Evolutionary conservation across 2,888 invertebrate genomes (phyloP).

Genomic region (Zootermopsis nevadensis): DNA sequence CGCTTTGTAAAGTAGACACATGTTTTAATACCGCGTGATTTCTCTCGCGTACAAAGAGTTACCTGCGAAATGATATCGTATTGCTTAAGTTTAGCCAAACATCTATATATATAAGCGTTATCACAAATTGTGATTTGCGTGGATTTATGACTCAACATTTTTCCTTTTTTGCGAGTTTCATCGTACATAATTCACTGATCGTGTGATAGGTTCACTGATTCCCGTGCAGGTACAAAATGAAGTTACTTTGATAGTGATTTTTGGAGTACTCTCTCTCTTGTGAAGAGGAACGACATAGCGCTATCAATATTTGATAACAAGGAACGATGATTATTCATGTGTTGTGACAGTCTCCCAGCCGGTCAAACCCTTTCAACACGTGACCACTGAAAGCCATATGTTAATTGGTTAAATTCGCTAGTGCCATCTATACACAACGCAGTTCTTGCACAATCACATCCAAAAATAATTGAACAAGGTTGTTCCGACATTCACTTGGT

Average conservation of each 20-base stretch:
- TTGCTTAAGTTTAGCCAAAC: no score
- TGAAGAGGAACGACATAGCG: constrained; percentile 52
- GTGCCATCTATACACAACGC: constrained; percentile 35
- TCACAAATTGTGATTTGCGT: constrained; percentile 26
- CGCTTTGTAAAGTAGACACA: no score
- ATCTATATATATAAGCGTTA: not conserved
- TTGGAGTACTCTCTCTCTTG: not conserved
- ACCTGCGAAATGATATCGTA: not conserved
- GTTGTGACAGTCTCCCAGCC: constrained; percentile 11
- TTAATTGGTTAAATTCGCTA: constrained; percentile 50
- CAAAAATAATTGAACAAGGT: constrained; percentile 34
- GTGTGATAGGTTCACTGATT: constrained; percentile 1
- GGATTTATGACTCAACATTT: constrained; percentile 10
- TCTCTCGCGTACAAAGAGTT: no score
- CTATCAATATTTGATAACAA: constrained; percentile 49
- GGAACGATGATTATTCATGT: constrained; percentile 25
- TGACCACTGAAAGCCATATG: constrained; percentile 47
- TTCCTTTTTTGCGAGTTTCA: not conserved
- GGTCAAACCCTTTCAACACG: constrained; percentile 45
- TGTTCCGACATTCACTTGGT: not conserved
- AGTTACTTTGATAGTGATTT: constrained; percentile 34
- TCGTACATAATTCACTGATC: constrained; percentile 19
- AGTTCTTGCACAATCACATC: constrained; percentile 27
- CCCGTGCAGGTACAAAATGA: constrained; percentile 8
- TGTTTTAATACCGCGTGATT: no score